Evolutionary conservation across 2,888 invertebrate species (phyloP).

Genomic region (Protonemura montana): DNA sequence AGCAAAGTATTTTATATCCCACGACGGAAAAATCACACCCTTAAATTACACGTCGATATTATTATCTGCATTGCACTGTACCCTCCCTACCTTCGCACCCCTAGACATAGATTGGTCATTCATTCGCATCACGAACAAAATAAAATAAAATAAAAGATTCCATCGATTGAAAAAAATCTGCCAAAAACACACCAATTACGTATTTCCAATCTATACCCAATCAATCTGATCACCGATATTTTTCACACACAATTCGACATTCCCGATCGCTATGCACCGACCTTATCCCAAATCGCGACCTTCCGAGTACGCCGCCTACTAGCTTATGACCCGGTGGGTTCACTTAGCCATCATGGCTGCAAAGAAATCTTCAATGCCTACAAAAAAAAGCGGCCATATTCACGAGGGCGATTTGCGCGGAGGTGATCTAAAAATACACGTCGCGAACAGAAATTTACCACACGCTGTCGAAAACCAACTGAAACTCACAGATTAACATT

Average conservation of each 20-base stretch:
- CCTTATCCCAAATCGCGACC: constrained; percentile 49
- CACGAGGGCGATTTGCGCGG: constrained; percentile 49
- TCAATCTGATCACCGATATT: neutral
- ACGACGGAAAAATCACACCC: neutral
- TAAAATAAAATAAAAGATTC: constrained; percentile 13
- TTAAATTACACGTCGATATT: constrained; percentile 8
- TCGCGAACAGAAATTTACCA: constrained; percentile 31
- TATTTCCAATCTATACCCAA: neutral
- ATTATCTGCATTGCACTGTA: constrained; percentile 24
- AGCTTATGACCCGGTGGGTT: constrained; percentile 51
- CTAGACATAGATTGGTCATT: constrained; percentile 21
- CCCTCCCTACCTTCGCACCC: constrained; percentile 25
- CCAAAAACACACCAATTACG: neutral
- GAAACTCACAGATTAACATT: constrained; percentile 43
- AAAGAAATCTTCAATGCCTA: constrained; percentile 51
- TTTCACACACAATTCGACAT: neutral
- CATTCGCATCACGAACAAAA: neutral
- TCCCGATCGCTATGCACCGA: constrained; percentile 45
- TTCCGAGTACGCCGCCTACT: constrained; percentile 51
- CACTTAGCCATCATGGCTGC: constrained; percentile 52
- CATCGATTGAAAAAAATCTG: neutral
- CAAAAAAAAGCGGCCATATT: constrained; percentile 52
- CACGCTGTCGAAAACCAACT: constrained; percentile 43
- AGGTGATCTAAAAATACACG: constrained; percentile 48
- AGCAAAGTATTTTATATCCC: neutral